Evolutionary conservation across 1,140 invertebrate genomes (phyloP).

Genomic region (Drosophila sproati): DNA sequence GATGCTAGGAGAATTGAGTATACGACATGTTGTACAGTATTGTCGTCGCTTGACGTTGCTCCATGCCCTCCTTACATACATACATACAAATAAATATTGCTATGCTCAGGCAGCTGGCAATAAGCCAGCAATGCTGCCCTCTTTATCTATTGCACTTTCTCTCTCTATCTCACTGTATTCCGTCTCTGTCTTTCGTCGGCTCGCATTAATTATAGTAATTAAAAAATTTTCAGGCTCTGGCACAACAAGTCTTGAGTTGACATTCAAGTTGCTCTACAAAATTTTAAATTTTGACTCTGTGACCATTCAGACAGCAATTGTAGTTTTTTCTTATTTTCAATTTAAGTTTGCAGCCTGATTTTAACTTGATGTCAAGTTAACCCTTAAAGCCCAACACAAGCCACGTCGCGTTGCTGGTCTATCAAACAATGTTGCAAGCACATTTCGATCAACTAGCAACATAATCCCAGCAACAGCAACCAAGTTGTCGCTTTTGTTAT

Average conservation of each 20-base stretch:
- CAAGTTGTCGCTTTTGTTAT: constrained; percentile 33
- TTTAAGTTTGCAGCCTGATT: constrained; percentile 11
- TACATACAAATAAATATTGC: not conserved
- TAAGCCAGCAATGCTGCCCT: constrained; percentile 18
- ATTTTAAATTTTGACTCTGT: constrained; percentile 45
- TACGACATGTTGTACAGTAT: constrained; percentile 48
- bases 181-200: not conserved
- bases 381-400: constrained; percentile 61
- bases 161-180: not conserved
- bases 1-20: constrained; percentile 42
- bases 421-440: constrained; percentile 68
- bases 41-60: constrained; percentile 27
- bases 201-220: constrained; percentile 77
- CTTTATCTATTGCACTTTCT: not conserved
- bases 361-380: constrained; percentile 70
- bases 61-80: not conserved
- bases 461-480: constrained; percentile 40
- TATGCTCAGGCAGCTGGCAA: constrained; percentile 25
- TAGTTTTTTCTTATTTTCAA: constrained; percentile 1
- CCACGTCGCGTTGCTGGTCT: constrained; percentile 17
- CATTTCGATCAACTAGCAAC: constrained; percentile 62
- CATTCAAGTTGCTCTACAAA: constrained; percentile 32
- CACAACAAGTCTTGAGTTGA: constrained; percentile 22
- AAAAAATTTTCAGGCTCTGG: constrained; percentile 64
- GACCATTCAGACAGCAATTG: constrained; percentile 32